Evolutionary conservation across 2,888 invertebrate genomes (phyloP).

Genomic region (Ellobium chinense): DNA sequence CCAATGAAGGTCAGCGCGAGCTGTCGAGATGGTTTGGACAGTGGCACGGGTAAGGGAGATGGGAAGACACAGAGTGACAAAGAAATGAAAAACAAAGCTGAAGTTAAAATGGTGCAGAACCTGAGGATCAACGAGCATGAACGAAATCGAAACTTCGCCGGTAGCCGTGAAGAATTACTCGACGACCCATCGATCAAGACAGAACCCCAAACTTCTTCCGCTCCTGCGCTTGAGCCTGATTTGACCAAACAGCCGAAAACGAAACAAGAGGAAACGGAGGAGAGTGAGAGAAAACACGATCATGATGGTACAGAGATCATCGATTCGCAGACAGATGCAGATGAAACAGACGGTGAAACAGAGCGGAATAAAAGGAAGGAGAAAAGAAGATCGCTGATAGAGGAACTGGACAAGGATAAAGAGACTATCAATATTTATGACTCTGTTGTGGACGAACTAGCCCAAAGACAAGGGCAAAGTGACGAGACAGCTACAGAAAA

Average conservation of each 20-base stretch:
- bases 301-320: neutral
- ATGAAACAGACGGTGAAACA: neutral
- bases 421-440: slow-evolving; percentile 23
- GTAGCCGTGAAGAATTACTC: slow-evolving; percentile 36
- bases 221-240: neutral
- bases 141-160: slow-evolving; percentile 39
- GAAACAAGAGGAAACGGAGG: neutral
- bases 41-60: neutral
- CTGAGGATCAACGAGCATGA: slow-evolving; percentile 35
- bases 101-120: neutral
- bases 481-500: neutral
- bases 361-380: neutral
- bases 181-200: neutral
- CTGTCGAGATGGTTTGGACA: neutral
- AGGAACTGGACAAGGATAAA: neutral
- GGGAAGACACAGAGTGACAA: neutral
- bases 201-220: neutral
- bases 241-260: neutral
- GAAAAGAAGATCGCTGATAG: neutral
- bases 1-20: slow-evolving; percentile 30
- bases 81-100: neutral
- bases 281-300: neutral
- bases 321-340: neutral
- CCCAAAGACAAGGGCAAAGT: neutral
- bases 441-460: slow-evolving; percentile 28